Conservation (phyloP, 2,888 invertebrate genomes). For the Gasteruption jaculator region DNA sequence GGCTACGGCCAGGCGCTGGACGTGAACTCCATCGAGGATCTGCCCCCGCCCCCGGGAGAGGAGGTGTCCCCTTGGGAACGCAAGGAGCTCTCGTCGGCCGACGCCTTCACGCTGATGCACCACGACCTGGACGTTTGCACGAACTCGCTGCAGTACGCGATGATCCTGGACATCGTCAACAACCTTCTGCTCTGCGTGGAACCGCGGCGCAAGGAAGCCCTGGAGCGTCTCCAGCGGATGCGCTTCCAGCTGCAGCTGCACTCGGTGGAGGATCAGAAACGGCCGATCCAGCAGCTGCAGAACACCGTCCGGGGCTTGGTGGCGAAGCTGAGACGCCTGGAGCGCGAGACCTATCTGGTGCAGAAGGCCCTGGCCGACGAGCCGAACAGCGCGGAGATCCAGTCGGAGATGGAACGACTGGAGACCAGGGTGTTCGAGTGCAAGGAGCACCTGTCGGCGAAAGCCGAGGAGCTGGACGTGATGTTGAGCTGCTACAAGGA, state of each 20-base stretch:
- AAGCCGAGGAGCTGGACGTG: slow-evolving; percentile 92
- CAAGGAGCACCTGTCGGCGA: slow-evolving; percentile 80
- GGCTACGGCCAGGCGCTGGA: slow-evolving; percentile 80
- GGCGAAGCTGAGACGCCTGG: slow-evolving; percentile 77
- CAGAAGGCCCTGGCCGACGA: slow-evolving; percentile 74
- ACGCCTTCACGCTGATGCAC: slow-evolving; percentile 97
- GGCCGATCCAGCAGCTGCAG: slow-evolving; percentile 88
- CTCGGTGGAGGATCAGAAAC: slow-evolving; percentile 85
- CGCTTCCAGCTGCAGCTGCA: slow-evolving; percentile 91
- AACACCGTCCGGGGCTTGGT: slow-evolving; percentile 67
- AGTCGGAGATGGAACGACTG: slow-evolving; percentile 67
- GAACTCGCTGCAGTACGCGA: slow-evolving; percentile 89
- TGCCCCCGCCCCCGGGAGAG: slow-evolving; percentile 69
- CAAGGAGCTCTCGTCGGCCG: slow-evolving; percentile 77
- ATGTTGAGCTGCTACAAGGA: slow-evolving; percentile 92
- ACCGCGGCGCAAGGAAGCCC: slow-evolving; percentile 87
- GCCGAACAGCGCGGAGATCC: slow-evolving; percentile 60
- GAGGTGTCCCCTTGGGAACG: slow-evolving; percentile 75
- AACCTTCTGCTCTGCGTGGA: slow-evolving; percentile 95
- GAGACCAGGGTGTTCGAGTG: slow-evolving; percentile 79
- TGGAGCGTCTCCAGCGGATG: slow-evolving; percentile 86
- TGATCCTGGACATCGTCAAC: slow-evolving; percentile 97
- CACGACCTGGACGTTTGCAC: slow-evolving; percentile 98
- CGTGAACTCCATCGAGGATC: slow-evolving; percentile 59
- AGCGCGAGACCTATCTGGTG: slow-evolving; percentile 84